Percentiles rank a stretch among this genome's conserved stretches.
Evolutionary conservation across 2,113 vertebrate genomes (phyloP).

Genomic region (Herpailurus yagouaroundi): DNA sequence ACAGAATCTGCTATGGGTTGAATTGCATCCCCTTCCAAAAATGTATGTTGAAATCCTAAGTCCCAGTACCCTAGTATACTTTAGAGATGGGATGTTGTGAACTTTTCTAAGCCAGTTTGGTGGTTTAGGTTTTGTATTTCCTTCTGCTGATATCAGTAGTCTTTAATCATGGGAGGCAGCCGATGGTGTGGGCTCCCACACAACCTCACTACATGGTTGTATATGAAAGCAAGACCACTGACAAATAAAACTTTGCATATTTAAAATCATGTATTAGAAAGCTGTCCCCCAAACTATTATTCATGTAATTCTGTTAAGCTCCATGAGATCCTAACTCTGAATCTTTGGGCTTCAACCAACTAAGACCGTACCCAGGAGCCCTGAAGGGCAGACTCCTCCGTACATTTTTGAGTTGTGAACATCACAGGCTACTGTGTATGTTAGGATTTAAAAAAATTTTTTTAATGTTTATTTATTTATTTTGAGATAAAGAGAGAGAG

Average conservation of each 20-base stretch:
- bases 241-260: neutral
- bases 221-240: neutral
- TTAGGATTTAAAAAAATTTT: too few relatives aligned
- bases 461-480: too few relatives aligned
- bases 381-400: neutral
- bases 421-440: neutral
- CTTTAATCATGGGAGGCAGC: neutral
- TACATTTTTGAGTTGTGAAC: neutral
- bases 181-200: neutral
- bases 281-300: neutral
- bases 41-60: too few relatives aligned
- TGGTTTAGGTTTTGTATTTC: neutral
- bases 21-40: too few relatives aligned
- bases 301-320: neutral
- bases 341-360: neutral
- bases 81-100: neutral
- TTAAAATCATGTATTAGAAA: neutral
- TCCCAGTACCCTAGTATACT: neutral
- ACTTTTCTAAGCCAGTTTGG: neutral
- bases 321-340: neutral
- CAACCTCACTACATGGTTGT: neutral
- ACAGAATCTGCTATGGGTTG: neutral
- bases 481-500: too few relatives aligned
- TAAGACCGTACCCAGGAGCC: neutral
- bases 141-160: neutral